These are phyloP conservation scores for Poecilobothrus nobilitatus DNA, from an alignment of 2,888 invertebrate genomes.

Conservation along the genomic window DNA sequence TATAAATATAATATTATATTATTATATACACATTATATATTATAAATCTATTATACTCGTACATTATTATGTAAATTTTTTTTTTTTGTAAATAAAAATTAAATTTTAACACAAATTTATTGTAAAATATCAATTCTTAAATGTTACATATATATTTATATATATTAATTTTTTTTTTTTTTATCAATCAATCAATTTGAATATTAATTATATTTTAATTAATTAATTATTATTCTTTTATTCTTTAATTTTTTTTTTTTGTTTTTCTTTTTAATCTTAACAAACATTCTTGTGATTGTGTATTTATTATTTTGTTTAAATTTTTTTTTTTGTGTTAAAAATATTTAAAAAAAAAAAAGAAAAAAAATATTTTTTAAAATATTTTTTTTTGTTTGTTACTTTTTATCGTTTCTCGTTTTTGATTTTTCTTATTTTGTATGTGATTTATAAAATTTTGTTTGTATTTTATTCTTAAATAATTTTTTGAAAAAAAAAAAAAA, in stretches of 20 bases:
- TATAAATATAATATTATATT: too few relatives aligned
- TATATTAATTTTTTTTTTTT: too few relatives aligned
- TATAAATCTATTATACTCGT: too few relatives aligned
- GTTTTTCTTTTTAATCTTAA: too few relatives aligned
- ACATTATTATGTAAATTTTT: too few relatives aligned
- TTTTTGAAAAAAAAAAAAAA: background rate
- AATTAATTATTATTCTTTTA: too few relatives aligned
- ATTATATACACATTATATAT: too few relatives aligned
- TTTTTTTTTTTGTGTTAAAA: too few relatives aligned
- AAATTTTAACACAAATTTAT: background rate
- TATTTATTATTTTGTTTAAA: background rate
- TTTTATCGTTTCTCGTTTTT: background rate
- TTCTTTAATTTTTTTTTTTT: too few relatives aligned
- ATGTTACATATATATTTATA: background rate
- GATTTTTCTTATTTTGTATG: background rate
- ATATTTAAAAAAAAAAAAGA: background rate
- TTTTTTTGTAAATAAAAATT: background rate
- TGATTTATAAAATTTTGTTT: background rate
- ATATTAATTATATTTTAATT: too few relatives aligned
- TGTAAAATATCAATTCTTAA: slow-evolving; percentile 6
- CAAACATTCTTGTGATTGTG: background rate
- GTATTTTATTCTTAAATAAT: background rate
- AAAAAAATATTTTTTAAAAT: background rate
- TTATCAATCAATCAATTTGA: too few relatives aligned
- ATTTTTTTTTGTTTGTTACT: background rate